These are phyloP conservation scores for Pteronotus mesoamericanus DNA, from an alignment of 2,797 vertebrate genomes.

Conservation along the genomic window DNA sequence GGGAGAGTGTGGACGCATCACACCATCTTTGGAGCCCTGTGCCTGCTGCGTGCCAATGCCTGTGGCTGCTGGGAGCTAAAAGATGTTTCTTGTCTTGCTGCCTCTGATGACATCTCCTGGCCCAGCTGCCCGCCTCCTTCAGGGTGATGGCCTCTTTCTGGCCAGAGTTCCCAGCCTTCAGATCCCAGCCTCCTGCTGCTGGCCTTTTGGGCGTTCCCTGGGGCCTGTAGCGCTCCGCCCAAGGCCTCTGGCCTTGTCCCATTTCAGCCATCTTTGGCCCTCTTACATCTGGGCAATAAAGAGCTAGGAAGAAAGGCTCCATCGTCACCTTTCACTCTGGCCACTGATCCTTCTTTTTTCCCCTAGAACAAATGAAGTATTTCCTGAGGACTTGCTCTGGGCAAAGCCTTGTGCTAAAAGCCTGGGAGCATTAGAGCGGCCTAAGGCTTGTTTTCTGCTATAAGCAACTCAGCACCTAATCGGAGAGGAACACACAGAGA, in stretches of 20 bases:
- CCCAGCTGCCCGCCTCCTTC: no score
- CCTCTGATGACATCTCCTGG: accelerated
- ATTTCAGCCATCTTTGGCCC: background rate
- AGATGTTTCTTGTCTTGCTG: background rate
- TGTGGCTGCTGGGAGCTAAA: background rate
- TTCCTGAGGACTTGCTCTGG: background rate
- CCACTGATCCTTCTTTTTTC: background rate
- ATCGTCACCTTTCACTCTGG: background rate
- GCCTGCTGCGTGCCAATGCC: background rate
- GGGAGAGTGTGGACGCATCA: background rate
- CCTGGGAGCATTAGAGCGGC: background rate
- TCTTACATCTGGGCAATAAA: background rate
- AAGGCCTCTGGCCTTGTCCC: background rate
- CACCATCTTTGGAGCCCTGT: background rate
- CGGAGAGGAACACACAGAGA: background rate
- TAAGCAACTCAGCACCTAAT: background rate
- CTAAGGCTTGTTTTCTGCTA: background rate
- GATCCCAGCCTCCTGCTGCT: background rate
- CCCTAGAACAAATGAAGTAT: background rate
- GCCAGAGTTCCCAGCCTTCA: background rate
- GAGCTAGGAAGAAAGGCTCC: background rate
- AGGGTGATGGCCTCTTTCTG: background rate
- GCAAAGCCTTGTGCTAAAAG: background rate
- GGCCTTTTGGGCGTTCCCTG: background rate
- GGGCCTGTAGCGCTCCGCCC: background rate